These are phyloP conservation scores for Pituophis catenifer DNA, from an alignment of 2,113 vertebrate species.

Conservation along the genomic window DNA sequence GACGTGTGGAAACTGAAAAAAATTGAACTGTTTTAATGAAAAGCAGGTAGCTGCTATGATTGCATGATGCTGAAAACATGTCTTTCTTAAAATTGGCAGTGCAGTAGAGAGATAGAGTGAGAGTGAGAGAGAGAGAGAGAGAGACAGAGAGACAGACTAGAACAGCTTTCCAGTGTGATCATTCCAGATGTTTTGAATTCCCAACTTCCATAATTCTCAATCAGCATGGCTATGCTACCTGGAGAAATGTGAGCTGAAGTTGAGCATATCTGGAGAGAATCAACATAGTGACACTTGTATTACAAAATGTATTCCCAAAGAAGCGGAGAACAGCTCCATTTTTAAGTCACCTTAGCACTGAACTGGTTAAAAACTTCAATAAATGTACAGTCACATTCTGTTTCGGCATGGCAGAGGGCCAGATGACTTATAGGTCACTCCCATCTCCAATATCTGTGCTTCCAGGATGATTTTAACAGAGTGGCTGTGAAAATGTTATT, in stretches of 20 bases:
- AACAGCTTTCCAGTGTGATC: not conserved
- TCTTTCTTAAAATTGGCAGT: not conserved
- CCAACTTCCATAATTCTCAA: not conserved
- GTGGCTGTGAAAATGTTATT: conserved; percentile 34
- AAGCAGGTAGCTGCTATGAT: not conserved
- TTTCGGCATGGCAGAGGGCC: conserved; percentile 19
- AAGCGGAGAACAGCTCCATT: conserved; percentile 3
- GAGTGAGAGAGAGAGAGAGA: too few species aligned
- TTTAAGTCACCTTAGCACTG: conserved; percentile 30
- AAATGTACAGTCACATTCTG: conserved; percentile 11
- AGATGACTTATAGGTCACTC: not conserved
- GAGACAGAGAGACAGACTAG: not conserved
- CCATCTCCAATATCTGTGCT: conserved; percentile 10
- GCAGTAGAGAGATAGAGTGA: too few species aligned
- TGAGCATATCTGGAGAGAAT: not conserved
- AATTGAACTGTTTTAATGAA: not conserved
- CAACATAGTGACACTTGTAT: not conserved
- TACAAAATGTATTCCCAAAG: conserved; percentile 6
- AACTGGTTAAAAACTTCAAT: conserved; percentile 28
- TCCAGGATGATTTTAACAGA: conserved; percentile 35
- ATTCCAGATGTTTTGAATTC: not conserved
- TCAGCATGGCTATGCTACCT: not conserved
- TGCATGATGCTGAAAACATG: not conserved
- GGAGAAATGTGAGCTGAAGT: not conserved
- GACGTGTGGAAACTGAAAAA: not conserved